Evolutionary conservation across 2,888 invertebrate species (phyloP), one percentile per base, ranked within the genome.

Genomic region (Bibio marci): DNA sequence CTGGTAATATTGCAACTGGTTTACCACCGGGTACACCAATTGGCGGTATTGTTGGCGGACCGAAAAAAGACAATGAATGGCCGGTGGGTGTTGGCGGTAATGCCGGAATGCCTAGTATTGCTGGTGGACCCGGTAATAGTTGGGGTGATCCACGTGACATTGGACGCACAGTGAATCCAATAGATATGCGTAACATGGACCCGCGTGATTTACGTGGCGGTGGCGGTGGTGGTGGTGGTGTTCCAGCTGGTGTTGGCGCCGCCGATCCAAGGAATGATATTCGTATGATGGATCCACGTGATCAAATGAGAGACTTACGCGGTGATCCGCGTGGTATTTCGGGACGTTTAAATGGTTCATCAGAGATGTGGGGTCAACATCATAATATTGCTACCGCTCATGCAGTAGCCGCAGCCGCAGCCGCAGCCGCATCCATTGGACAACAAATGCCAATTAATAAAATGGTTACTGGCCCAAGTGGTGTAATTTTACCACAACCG

Each of bases 321-420:
- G 77, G 76, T 2, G 78, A 78, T 58, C 75, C 75, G 1, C 69
- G 77, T 35, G 86, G 85, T 35, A 83, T 85, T 50, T 83, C 83
- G 12, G 86, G 86, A 13, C 69, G 86, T 11, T 68, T 86, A 40
- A 86, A 85, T 54, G 85, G 85, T 2, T 76, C 72, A 8, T 70
- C 73, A 0, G 77, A 83, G 49, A 85, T 85, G 77, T 86, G 85
- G 83, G 76, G 73, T 28, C 80, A 67, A 55, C 73, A 69, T 50
- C 74, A 65, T 55, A 67, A 65, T 50, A 37, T 33, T 14, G 35
- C 45, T 2, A 44, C 50, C 4, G 46, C 43, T 30, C 46, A 53
- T 44, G 47, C 61, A 45, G 46, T 58, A 46, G 57, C 54, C 46
- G n/a, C 35, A 26, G 30, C 22, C 22, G 8, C 22, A 22, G 8